Percentiles rank a stretch among this genome's conserved stretches.
Evolutionary conservation across 1,140 invertebrate genomes (phyloP).

Genomic region (Pseudobourletiella spinata): DNA sequence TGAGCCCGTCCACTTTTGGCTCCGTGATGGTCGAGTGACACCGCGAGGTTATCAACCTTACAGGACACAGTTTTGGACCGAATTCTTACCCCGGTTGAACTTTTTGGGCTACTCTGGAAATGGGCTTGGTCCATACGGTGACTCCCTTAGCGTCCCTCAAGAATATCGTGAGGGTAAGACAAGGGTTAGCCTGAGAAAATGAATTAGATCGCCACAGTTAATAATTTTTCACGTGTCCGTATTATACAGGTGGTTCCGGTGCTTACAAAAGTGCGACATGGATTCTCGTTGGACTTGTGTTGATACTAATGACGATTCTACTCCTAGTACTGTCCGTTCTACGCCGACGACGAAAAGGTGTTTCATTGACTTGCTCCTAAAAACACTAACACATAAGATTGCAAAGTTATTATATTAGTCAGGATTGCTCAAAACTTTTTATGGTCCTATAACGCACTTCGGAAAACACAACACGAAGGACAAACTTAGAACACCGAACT

Average conservation of each 20-base stretch:
- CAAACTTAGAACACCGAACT: no score
- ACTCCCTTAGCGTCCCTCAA: constrained; percentile 15
- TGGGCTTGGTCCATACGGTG: constrained; percentile 19
- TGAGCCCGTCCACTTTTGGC: constrained; percentile 23
- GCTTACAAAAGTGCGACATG: constrained; percentile 35
- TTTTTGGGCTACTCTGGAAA: constrained; percentile 17
- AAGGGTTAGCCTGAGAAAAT: no score
- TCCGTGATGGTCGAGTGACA: constrained; percentile 27
- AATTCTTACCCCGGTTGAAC: constrained; percentile 32
- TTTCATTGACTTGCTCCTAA: constrained; percentile 7
- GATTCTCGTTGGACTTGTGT: constrained; percentile 32
- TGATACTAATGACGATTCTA: constrained; percentile 31
- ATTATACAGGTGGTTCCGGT: constrained; percentile 15
- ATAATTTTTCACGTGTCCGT: no score
- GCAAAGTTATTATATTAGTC: no score
- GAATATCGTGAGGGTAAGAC: constrained; percentile 33
- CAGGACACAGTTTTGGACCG: constrained; percentile 35
- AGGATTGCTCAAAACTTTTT: no score
- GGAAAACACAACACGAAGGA: no score
- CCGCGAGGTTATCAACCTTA: constrained; percentile 32
- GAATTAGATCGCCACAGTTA: no score
- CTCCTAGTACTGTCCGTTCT: constrained; percentile 30
- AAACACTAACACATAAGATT: no score
- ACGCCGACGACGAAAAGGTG: constrained; percentile 32
- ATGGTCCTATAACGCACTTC: no score